These are phyloP conservation scores for Tupaia chinensis DNA, from an alignment of 2,113 vertebrate genomes.

Conservation along the genomic window DNA sequence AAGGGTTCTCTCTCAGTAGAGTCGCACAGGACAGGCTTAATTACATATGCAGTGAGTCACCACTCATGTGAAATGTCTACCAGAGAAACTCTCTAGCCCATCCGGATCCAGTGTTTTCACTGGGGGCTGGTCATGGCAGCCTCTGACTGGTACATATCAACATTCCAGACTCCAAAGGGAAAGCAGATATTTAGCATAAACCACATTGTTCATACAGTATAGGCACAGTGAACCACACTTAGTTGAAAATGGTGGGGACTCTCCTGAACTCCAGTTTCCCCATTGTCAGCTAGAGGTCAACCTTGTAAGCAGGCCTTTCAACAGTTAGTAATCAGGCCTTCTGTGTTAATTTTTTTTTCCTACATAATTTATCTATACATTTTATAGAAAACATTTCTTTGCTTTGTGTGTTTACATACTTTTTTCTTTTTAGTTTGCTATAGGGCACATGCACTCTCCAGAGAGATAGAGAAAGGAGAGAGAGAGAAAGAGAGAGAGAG, in stretches of 20 bases:
- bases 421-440: too few species aligned
- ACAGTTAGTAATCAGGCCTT: not conserved
- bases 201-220: not conserved
- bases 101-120: not conserved
- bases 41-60: not conserved
- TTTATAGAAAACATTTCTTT: not conserved
- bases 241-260: not conserved
- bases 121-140: not conserved
- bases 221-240: not conserved
- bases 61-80: not conserved
- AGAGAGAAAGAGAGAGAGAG: too few species aligned
- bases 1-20: too few species aligned
- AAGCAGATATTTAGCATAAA: not conserved
- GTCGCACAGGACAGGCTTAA: not conserved
- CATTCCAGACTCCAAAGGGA: conserved; percentile 32
- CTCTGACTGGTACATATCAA: not conserved
- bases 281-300: not conserved
- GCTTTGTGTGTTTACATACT: not conserved
- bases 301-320: not conserved
- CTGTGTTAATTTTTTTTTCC: not conserved
- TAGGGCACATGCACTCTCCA: too few species aligned
- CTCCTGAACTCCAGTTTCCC: not conserved
- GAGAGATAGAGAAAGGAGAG: too few species aligned
- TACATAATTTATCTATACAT: not conserved
- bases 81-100: not conserved